These are phyloP conservation scores for Notiomystis cincta DNA, from an alignment of 2,113 vertebrate genomes.

Conservation along the genomic window DNA sequence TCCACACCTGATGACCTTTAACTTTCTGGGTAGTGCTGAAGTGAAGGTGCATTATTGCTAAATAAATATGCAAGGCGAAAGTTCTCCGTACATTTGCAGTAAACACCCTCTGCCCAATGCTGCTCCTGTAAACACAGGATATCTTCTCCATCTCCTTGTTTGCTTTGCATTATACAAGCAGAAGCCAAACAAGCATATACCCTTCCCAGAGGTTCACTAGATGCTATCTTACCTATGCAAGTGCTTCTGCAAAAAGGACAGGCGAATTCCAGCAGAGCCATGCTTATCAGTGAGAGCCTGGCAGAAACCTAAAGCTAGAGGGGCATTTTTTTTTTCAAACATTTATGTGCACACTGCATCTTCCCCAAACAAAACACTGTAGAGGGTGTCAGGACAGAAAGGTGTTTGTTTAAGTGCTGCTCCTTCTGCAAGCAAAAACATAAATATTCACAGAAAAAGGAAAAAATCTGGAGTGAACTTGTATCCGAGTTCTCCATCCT, in stretches of 20 bases:
- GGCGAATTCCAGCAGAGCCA: conserved; percentile 11
- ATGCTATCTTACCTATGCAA: conserved; percentile 25
- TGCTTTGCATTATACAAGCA: conserved; percentile 14
- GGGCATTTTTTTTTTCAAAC: not conserved
- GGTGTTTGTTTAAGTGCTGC: not conserved
- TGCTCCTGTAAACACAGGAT: conserved; percentile 24
- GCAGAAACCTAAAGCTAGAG: not conserved
- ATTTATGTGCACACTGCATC: not conserved
- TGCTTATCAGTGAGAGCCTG: not conserved
- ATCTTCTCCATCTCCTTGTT: conserved; percentile 46
- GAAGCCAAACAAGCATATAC: conserved; percentile 11
- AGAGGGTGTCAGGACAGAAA: not conserved
- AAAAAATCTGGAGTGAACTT: not conserved
- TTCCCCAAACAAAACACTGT: not conserved
- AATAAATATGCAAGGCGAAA: conserved; percentile 39
- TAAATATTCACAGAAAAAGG: not conserved
- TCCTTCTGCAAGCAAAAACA: not conserved
- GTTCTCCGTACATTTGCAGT: not conserved
- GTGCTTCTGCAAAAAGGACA: not conserved
- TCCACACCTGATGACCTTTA: not conserved
- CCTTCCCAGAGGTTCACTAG: conserved; percentile 46
- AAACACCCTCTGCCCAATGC: not conserved
- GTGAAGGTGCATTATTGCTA: not conserved
- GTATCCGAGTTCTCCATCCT: not conserved
- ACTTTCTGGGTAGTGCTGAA: not conserved